Conservation (phyloP, 1,140 invertebrate species). For the Drosophila paulistorum region DNA sequence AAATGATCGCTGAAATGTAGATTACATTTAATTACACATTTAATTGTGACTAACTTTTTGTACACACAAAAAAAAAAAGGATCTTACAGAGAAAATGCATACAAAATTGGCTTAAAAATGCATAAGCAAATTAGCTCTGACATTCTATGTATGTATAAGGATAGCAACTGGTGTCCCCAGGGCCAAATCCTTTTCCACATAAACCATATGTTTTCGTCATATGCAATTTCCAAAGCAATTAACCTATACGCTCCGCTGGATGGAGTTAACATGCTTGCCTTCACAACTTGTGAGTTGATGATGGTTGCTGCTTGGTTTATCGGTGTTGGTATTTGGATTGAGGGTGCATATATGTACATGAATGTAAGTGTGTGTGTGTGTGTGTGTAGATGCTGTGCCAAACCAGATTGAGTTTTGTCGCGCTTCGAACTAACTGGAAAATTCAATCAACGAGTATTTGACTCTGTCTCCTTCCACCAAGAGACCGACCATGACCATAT, state of each 20-base stretch:
- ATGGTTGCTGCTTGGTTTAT: too few relatives aligned
- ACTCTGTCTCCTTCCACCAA: slow-evolving; percentile 15
- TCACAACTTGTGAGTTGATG: slow-evolving; percentile 4
- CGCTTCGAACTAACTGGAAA: slow-evolving; percentile 62
- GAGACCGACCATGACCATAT: slow-evolving; percentile 34
- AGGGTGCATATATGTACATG: too few relatives aligned
- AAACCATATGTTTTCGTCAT: slow-evolving; percentile 57
- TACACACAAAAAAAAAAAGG: too few relatives aligned
- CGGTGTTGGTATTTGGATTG: too few relatives aligned
- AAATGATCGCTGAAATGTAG: too few relatives aligned
- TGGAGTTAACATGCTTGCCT: slow-evolving; percentile 52
- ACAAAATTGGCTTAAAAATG: slow-evolving; percentile 51
- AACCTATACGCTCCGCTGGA: slow-evolving; percentile 53
- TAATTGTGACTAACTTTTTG: too few relatives aligned
- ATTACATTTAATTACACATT: too few relatives aligned
- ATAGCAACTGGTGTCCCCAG: slow-evolving; percentile 14
- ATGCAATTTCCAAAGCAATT: slow-evolving; percentile 79
- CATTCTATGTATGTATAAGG: slow-evolving; percentile 12
- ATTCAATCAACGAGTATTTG: slow-evolving; percentile 57
- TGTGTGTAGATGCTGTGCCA: slow-evolving; percentile 1
- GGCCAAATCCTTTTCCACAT: slow-evolving; percentile 50
- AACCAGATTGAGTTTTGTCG: slow-evolving; percentile 55
- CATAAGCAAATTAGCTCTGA: slow-evolving; percentile 48
- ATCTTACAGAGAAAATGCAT: slow-evolving; percentile 4
- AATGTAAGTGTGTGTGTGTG: too few relatives aligned